Evolutionary conservation across 1,140 invertebrate genomes (phyloP).

Genomic region (Zaprionus vittiger): DNA sequence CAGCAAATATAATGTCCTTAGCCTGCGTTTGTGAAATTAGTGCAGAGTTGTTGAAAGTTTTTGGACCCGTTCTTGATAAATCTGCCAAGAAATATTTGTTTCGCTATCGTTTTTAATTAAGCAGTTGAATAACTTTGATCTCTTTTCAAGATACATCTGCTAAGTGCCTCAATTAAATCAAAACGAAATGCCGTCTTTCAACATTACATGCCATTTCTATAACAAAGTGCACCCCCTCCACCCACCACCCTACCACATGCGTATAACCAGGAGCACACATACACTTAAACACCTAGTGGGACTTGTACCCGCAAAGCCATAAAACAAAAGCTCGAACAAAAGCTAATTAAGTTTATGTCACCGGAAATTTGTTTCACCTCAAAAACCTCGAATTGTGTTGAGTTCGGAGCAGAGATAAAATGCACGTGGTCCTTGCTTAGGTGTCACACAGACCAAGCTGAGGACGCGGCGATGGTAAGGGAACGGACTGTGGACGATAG

Average conservation of each 20-base stretch:
- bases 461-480: not conserved
- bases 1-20: conserved; percentile 62
- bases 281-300: conserved; percentile 16
- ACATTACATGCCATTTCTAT: conserved; percentile 66
- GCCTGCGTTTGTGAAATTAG: conserved; percentile 38
- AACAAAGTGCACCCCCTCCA: conserved; percentile 29
- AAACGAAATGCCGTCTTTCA: conserved; percentile 75
- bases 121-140: conserved; percentile 39
- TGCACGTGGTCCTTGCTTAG: conserved; percentile 66
- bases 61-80: conserved; percentile 49
- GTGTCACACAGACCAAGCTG: conserved; percentile 52
- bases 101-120: conserved; percentile 55
- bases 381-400: conserved; percentile 82
- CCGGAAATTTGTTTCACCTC: conserved; percentile 83
- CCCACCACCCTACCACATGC: conserved; percentile 13
- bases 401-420: conserved; percentile 69
- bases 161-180: conserved; percentile 78
- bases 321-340: conserved; percentile 83
- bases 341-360: conserved; percentile 84
- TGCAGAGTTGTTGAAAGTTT: conserved; percentile 41
- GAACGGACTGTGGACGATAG: conserved; percentile 14
- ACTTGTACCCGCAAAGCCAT: conserved; percentile 79
- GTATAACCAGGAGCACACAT: conserved; percentile 7
- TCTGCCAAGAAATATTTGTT: conserved; percentile 36
- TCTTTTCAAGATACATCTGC: conserved; percentile 74